These are phyloP conservation scores for Trissolcus japonicus DNA, from an alignment of 2,888 invertebrate species.

Conservation along the genomic window DNA sequence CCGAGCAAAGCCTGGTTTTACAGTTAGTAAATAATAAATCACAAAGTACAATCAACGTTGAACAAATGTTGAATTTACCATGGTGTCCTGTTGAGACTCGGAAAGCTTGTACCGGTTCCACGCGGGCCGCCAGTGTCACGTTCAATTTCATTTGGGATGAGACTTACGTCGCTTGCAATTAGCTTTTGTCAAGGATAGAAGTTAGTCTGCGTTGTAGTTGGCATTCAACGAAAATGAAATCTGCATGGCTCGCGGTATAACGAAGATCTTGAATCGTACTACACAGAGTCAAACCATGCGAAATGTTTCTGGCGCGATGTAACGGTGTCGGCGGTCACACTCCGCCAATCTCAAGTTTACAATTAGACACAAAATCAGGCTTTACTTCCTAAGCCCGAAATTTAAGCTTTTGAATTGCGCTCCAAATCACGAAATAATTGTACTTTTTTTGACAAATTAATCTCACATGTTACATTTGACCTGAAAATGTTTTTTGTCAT, in stretches of 20 bases:
- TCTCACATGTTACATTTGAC: not conserved
- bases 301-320: conserved; percentile 24
- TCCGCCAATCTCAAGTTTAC: conserved; percentile 34
- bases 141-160: conserved; percentile 44
- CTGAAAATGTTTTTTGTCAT: not conserved
- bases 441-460: not conserved
- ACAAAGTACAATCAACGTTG: not conserved
- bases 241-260: conserved; percentile 40
- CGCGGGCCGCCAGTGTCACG: conserved; percentile 26
- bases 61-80: not conserved
- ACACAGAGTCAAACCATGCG: conserved; percentile 8
- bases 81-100: not conserved
- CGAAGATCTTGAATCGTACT: conserved; percentile 41
- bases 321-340: conserved; percentile 41
- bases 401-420: no score
- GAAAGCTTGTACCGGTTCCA: conserved; percentile 1
- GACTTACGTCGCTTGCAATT: conserved; percentile 46
- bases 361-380: conserved; percentile 25
- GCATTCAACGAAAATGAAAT: conserved; percentile 52
- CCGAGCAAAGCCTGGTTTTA: no score
- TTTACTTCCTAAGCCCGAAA: conserved; percentile 9
- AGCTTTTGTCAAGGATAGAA: conserved; percentile 52
- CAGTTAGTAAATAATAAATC: not conserved
- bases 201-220: conserved; percentile 40
- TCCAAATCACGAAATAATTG: no score